Base-by-base conservation (phyloP, 2,888 invertebrate species). In the Zaprionus lineosus region DNA sequence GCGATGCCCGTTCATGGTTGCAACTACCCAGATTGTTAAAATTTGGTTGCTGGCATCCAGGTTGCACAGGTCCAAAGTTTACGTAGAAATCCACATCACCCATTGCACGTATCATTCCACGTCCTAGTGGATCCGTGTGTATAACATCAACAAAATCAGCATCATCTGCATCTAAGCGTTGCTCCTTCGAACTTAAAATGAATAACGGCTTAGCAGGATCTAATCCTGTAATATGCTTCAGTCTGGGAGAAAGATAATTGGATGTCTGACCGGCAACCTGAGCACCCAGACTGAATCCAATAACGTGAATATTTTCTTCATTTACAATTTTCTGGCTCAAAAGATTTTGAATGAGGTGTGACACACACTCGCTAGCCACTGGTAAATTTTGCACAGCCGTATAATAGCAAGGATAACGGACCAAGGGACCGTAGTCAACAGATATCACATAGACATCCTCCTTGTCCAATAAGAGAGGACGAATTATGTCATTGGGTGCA, bases 131-230 rank as follows among this genome's bases (percentile, higher is more conserved):
- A 77, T 94, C 93, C 0, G 93, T 93, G 73, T 94, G 94, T 4
- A 93, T 90, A 0, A 93, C 91, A 74, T 94, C 93, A 0, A 94
- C 93, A 68, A 92, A 93, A 0, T 91, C 89, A 0, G 93, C 94
- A 78, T 94, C 93, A 0, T 82, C 84, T 0, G 88, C 68, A 76
- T 93, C 93, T 16, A 94, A 68, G 73, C 92, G 92, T n/a, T n/a
- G n/a, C n/a, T n/a, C n/a, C 28, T 88, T 90, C 0, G 88, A 86
- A 0, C 87, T 87, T 0, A 91, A 90, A 0, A 91, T 91, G 67
- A 93, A 94, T 4, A 93, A 74, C 0, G 94, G 94, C 75, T 93
- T 88, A 0, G 94, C 94, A 0, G 94, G 93, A 82, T 94, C 94
- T n/a, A 94, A 82, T 1, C 92, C 93, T 40, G 93, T 92, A 29